Evolutionary conservation across 2,113 vertebrate species (phyloP).

Genomic region (Xiphorhynchus elegans): DNA sequence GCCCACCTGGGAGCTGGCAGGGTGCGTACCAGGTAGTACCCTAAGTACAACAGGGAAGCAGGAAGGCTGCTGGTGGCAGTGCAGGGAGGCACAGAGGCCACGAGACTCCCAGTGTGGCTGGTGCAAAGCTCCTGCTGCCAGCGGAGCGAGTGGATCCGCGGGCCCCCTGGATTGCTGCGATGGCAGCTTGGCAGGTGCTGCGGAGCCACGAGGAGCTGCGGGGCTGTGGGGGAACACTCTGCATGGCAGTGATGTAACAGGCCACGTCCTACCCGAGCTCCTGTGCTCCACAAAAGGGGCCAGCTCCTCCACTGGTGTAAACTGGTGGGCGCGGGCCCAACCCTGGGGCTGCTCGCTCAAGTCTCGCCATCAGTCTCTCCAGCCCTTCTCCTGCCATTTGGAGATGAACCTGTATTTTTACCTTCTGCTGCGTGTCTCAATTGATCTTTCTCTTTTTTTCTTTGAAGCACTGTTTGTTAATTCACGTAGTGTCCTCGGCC

Average conservation of each 20-base stretch:
- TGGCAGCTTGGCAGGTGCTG: slow-evolving; percentile 24
- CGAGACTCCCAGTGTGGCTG: not conserved
- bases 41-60: not conserved
- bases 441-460: slow-evolving; percentile 38
- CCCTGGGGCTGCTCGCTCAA: not conserved
- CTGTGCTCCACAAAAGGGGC: slow-evolving; percentile 57
- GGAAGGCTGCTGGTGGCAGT: not conserved
- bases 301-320: slow-evolving; percentile 32
- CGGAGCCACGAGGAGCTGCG: not conserved
- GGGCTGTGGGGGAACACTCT: not conserved
- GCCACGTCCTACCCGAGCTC: not conserved
- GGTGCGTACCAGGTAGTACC: not conserved
- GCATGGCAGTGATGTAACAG: not conserved
- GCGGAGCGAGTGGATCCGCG: not conserved
- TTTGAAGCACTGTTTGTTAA: slow-evolving; percentile 38
- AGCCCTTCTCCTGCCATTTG: not conserved
- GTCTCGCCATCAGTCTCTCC: not conserved
- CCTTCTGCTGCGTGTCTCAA: slow-evolving; percentile 34
- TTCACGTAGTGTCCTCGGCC: slow-evolving; percentile 28
- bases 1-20: accelerated
- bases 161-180: not conserved
- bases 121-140: not conserved
- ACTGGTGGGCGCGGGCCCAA: accelerated
- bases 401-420: slow-evolving; percentile 48
- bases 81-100: not conserved